Evolutionary conservation across 2,888 invertebrate genomes (phyloP), one percentile per base, ranked within the genome.

Genomic region (Rambutsinella grinnellia): DNA sequence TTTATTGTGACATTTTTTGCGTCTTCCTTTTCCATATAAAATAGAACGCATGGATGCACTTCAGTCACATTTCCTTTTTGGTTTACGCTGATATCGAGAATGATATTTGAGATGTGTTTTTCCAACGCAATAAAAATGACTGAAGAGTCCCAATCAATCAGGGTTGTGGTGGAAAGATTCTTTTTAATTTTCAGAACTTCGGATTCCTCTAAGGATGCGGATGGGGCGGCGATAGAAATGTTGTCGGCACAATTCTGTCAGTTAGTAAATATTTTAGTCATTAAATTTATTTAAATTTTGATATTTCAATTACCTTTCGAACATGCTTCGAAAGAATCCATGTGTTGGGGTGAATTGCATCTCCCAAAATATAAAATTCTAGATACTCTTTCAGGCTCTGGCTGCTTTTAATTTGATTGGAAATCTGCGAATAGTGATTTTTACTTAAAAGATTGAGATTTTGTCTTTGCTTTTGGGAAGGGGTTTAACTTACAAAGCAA

Each of bases 51-150:
- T 6, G 23, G 23, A 19, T 26, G 24, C 6, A 24, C 56, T 56
- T 56, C 56, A 6, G 44, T 44, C 5, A 19, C n/a, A 49, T 65
- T 63, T 44, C 65, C 63, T 65, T 57, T 71, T 23, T n/a, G 13
- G 13, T 65, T 49, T 1, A 27, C 47, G 13, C 56, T 56, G 28
- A 71, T 28, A 10, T 71, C 57, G 17, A 28, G 57, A 15, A 71
- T 57, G 5, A 71, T 56, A 27, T 17, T 21, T 5, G 63, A 47
- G 10, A 71, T 19, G 47, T 46, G 46, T 26, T 46, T 47, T 44
- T 71, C 47, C 5, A 62, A 19, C 3, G 51, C 13, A 3, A 49
- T 27, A 17, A 70, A 53, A 13, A 46, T 15, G 23, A 27, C 24
- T 13, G 36, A 44, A 5, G 24, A 27, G 17, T 62, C 54, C 70